phyloP scores from a whole-genome alignment of 2,113 vertebrate genomes.

The Onychostruthus taczanowskii region DNA sequence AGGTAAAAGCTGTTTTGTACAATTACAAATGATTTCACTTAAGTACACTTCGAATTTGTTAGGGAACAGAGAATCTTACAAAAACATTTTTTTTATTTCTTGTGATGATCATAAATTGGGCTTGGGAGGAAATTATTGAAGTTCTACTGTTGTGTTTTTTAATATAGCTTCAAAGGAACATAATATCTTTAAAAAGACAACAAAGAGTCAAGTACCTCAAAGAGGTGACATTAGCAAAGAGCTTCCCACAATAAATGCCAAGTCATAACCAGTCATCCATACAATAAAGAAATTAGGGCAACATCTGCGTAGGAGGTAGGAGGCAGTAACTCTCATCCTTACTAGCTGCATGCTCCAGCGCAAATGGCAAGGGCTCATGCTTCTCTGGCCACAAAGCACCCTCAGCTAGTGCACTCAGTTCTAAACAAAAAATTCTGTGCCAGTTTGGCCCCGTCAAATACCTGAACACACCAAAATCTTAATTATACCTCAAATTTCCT shows the following conservation, averaged over 20 bases:
- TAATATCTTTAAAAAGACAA: neutral
- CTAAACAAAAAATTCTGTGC: neutral
- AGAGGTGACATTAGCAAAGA: neutral
- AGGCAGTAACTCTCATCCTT: neutral
- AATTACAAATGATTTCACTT: neutral
- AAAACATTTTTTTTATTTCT: neutral
- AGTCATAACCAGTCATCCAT: neutral
- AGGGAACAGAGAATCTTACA: neutral
- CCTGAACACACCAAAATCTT: neutral
- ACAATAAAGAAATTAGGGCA: neutral
- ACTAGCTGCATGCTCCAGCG: neutral
- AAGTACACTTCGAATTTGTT: neutral
- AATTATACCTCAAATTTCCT: neutral
- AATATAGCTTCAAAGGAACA: neutral
- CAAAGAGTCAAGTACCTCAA: neutral
- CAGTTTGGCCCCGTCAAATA: neutral
- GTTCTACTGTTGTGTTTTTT: neutral
- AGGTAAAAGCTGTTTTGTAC: neutral
- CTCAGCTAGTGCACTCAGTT: neutral
- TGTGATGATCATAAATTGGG: neutral
- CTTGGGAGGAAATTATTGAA: neutral
- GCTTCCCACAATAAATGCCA: neutral
- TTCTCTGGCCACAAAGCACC: neutral
- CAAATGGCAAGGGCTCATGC: rapidly evolving
- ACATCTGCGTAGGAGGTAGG: neutral